Evolutionary conservation across 2,888 invertebrate genomes (phyloP).

Genomic region (Plagodis pulveraria): DNA sequence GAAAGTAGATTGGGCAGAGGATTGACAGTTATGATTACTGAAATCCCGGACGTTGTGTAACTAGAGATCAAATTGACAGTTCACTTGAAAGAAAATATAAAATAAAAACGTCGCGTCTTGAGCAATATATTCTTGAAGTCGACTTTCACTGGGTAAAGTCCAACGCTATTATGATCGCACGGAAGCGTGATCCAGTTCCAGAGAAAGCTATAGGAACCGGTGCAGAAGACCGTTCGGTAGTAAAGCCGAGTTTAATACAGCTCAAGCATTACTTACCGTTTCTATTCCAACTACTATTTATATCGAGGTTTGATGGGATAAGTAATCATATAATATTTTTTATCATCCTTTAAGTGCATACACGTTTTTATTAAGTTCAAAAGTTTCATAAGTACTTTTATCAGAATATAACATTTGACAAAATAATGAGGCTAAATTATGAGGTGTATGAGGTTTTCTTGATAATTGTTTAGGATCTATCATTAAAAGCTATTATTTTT

Average conservation of each 20-base stretch:
- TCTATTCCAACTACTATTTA: no score
- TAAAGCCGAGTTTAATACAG: constrained; percentile 3
- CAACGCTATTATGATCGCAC: constrained; percentile 54
- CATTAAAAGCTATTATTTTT: no score
- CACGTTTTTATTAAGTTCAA: no score
- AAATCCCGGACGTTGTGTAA: constrained; percentile 27
- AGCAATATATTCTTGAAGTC: constrained; percentile 49
- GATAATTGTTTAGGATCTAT: no score
- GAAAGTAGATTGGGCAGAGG: constrained; percentile 12
- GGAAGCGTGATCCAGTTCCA: constrained; percentile 68
- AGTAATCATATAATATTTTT: no score
- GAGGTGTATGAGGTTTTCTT: no score
- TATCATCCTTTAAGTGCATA: no score
- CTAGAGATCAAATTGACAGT: constrained; percentile 26
- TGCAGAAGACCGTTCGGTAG: constrained; percentile 39
- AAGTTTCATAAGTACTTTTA: no score
- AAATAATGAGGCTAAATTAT: no score
- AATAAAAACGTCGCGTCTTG: constrained; percentile 35
- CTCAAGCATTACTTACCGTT: not conserved
- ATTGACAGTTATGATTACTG: constrained; percentile 12
- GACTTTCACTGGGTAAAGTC: constrained; percentile 69
- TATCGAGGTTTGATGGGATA: no score
- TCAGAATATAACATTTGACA: no score
- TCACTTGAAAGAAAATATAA: constrained; percentile 18
- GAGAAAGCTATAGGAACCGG: constrained; percentile 55